Conservation (phyloP, 1,140 invertebrate genomes). For the Ips typographus region DNA sequence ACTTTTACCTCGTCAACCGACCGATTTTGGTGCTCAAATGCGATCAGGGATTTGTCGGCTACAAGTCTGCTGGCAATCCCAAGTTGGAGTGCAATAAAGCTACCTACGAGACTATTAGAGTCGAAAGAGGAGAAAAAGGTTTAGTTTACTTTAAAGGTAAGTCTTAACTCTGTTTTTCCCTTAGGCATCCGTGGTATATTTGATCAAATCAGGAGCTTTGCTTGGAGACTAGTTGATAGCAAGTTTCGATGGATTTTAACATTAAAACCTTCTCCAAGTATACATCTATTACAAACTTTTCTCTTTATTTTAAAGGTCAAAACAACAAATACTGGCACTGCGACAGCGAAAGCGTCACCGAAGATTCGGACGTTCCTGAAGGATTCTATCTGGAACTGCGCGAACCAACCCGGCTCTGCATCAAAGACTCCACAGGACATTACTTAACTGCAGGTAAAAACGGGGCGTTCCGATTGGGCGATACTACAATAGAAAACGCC, state of each 20-base stretch:
- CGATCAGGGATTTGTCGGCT: slow-evolving; percentile 95
- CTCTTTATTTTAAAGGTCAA: slow-evolving; percentile 64
- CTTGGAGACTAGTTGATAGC: neutral
- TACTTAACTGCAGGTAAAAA: slow-evolving; percentile 94
- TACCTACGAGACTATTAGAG: slow-evolving; percentile 88
- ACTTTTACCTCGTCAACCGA: slow-evolving; percentile 90
- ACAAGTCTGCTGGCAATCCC: slow-evolving; percentile 74
- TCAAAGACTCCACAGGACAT: slow-evolving; percentile 75
- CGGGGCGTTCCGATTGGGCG: slow-evolving; percentile 84
- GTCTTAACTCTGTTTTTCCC: neutral
- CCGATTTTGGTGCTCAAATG: slow-evolving; percentile 92
- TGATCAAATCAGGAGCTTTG: neutral
- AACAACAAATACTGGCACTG: slow-evolving; percentile 94
- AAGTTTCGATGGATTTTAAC: too few relatives aligned
- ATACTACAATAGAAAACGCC: slow-evolving; percentile 73
- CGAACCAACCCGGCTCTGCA: slow-evolving; percentile 88
- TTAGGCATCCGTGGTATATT: neutral
- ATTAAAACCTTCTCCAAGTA: too few relatives aligned
- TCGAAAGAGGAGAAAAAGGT: slow-evolving; percentile 87
- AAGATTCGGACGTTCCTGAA: slow-evolving; percentile 82
- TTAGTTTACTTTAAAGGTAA: slow-evolving; percentile 91
- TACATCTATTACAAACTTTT: neutral
- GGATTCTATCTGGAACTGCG: slow-evolving; percentile 90
- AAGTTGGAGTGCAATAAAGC: slow-evolving; percentile 96
- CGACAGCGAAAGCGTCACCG: slow-evolving; percentile 81